These are phyloP conservation scores for Sitta europaea DNA, from an alignment of 2,113 vertebrate genomes.

Conservation along the genomic window DNA sequence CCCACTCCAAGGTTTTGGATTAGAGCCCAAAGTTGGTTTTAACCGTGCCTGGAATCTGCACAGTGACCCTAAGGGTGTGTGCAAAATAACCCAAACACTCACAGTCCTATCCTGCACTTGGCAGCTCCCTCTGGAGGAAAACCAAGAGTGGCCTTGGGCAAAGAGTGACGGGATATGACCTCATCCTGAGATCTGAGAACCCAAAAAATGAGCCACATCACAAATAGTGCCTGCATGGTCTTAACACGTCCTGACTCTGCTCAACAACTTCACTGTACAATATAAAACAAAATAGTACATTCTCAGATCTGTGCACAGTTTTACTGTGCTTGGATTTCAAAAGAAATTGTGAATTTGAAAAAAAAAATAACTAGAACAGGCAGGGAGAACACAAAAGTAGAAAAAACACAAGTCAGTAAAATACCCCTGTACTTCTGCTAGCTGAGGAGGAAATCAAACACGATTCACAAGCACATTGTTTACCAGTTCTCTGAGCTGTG, in stretches of 20 bases:
- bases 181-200: not conserved
- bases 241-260: not conserved
- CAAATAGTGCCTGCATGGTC: rapidly evolving
- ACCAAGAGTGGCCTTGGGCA: not conserved
- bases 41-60: not conserved
- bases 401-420: not conserved
- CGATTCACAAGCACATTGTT: not conserved
- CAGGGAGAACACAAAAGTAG: not conserved
- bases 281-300: rapidly evolving
- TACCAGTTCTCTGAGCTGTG: not conserved
- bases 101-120: not conserved
- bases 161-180: not conserved
- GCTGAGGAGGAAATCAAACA: not conserved
- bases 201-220: not conserved
- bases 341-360: not conserved
- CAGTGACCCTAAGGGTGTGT: not conserved
- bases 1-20: not conserved
- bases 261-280: not conserved
- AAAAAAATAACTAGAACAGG: not conserved
- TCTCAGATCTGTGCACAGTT: not conserved
- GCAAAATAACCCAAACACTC: not conserved
- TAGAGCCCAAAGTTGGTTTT: not conserved
- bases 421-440: not conserved
- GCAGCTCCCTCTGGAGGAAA: not conserved
- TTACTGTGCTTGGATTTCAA: not conserved